phyloP scores from a whole-genome alignment of 1,140 invertebrate genomes.

The Sarcophaga bullata region DNA sequence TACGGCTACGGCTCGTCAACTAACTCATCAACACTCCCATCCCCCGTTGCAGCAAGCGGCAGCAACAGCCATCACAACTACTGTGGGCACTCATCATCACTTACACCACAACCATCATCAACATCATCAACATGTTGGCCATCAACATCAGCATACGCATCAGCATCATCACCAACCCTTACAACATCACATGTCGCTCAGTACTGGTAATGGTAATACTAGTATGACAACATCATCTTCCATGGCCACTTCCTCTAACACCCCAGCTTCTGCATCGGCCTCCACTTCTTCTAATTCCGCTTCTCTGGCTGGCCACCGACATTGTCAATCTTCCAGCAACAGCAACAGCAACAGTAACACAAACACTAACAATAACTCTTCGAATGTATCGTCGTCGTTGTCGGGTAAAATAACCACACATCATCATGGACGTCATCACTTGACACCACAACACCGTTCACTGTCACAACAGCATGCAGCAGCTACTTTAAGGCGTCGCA shows the following conservation, averaged over 20 bases:
- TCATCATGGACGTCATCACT: constrained; percentile 52
- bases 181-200: constrained; percentile 43
- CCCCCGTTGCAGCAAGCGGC: constrained; percentile 61
- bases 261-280: not conserved
- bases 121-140: constrained; percentile 45
- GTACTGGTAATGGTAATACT: constrained; percentile 14
- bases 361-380: not conserved
- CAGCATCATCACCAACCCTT: constrained; percentile 51
- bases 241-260: not conserved
- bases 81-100: constrained; percentile 45
- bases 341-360: not conserved
- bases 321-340: constrained; percentile 7
- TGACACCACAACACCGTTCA: constrained; percentile 47
- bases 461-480: constrained; percentile 47
- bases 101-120: constrained; percentile 45
- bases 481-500: constrained; percentile 58
- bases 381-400: constrained; percentile 43
- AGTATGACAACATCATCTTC: not conserved
- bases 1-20: constrained; percentile 29
- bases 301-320: not conserved
- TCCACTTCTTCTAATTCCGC: not conserved
- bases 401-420: constrained; percentile 43
- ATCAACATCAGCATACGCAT: constrained; percentile 52
- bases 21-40: constrained; percentile 49
- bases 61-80: constrained; percentile 46